Percentiles rank a stretch among this genome's conserved stretches.
Conservation (phyloP, 1,140 invertebrate species). For the Ditylenchus dipsaci region DNA sequence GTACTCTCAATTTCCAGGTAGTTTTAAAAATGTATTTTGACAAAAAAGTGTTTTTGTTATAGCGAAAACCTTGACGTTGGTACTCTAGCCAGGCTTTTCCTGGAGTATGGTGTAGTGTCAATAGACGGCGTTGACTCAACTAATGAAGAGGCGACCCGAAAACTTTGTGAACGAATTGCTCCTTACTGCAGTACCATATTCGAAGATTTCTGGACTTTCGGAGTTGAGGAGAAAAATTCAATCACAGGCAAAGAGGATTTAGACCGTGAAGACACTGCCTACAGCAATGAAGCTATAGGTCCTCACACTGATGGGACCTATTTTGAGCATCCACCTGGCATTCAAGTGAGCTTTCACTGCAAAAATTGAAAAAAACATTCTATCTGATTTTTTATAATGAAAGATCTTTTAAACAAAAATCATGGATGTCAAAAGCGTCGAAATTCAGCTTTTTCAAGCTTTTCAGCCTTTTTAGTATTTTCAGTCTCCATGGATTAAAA, state of each 20-base stretch:
- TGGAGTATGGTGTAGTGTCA: slow-evolving; percentile 44
- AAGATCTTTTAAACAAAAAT: too few relatives aligned
- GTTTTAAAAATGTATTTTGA: background rate
- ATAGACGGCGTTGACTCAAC: slow-evolving; percentile 42
- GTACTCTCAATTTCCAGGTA: slow-evolving; percentile 28
- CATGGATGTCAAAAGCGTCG: too few relatives aligned
- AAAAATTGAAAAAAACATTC: background rate
- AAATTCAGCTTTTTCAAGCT: too few relatives aligned
- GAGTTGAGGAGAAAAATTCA: slow-evolving; percentile 19
- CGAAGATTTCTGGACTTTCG: slow-evolving; percentile 52
- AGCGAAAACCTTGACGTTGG: too few relatives aligned
- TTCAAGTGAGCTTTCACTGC: slow-evolving; percentile 43
- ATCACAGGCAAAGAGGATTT: background rate
- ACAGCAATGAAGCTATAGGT: slow-evolving; percentile 62
- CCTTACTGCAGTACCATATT: slow-evolving; percentile 49
- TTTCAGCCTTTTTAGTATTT: too few relatives aligned
- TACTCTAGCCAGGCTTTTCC: slow-evolving; percentile 8
- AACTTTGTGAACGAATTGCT: slow-evolving; percentile 43
- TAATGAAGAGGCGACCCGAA: slow-evolving; percentile 40
- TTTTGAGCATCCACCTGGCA: slow-evolving; percentile 70
- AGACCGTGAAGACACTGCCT: slow-evolving; percentile 67
- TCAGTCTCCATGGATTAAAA: too few relatives aligned
- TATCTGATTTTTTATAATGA: too few relatives aligned
- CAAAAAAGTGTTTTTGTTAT: too few relatives aligned
- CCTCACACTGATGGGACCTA: slow-evolving; percentile 71